Conservation (phyloP, 2,113 vertebrate genomes). For the Myrmecobius fasciatus region DNA sequence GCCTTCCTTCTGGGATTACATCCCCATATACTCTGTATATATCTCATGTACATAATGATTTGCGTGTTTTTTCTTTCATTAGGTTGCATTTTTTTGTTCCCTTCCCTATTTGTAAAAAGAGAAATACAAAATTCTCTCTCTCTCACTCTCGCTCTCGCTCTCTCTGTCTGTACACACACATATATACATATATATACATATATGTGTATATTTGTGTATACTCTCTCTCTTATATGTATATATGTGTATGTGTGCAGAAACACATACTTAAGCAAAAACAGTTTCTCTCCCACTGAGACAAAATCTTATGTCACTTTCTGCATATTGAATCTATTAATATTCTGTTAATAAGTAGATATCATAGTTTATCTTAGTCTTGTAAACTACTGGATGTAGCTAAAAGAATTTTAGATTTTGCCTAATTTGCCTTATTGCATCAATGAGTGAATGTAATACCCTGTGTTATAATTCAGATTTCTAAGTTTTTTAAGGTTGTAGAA, state of each 20-base stretch:
- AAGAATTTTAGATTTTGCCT: not conserved
- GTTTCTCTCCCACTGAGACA: too few relatives aligned
- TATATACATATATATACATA: too few relatives aligned
- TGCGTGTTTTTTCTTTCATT: not conserved
- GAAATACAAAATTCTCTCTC: not conserved
- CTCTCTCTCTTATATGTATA: too few relatives aligned
- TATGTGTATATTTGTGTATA: too few relatives aligned
- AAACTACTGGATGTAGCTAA: not conserved
- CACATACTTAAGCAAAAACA: not conserved
- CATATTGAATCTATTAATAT: not conserved
- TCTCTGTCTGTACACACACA: too few relatives aligned
- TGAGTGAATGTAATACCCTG: not conserved
- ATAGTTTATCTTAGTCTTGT: not conserved
- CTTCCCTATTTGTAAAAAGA: not conserved
- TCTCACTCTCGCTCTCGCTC: too few relatives aligned
- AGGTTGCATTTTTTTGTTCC: too few relatives aligned
- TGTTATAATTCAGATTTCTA: not conserved
- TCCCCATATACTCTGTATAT: too few relatives aligned
- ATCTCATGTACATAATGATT: not conserved
- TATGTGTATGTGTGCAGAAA: not conserved
- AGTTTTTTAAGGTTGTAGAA: not conserved
- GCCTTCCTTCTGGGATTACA: too few relatives aligned
- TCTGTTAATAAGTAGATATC: not conserved
- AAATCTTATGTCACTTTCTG: not conserved
- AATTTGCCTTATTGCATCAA: not conserved